phyloP scores from a whole-genome alignment of 2,888 invertebrate species.

The Carpatolechia fugitivella region DNA sequence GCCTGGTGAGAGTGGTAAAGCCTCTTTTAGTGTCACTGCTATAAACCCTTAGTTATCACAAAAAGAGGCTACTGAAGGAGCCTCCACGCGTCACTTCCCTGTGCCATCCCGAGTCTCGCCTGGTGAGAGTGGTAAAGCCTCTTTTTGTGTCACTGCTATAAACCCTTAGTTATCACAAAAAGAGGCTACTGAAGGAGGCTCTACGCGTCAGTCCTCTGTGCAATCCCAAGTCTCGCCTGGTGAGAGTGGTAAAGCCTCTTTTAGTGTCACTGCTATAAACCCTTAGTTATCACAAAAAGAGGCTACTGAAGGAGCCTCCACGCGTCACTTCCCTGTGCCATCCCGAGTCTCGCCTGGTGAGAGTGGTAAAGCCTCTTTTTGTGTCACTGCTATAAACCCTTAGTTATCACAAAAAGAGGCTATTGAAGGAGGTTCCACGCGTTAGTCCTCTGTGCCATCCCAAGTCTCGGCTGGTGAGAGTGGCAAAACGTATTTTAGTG shows the following conservation, averaged over 20 bases:
- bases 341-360: conserved; percentile 72
- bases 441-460: conserved; percentile 44
- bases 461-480: conserved; percentile 73
- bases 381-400: too few relatives aligned
- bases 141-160: conserved; percentile 1
- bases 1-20: conserved; percentile 73
- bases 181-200: conserved; percentile 30
- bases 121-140: conserved; percentile 70
- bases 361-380: conserved; percentile 54
- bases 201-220: conserved; percentile 39
- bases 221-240: conserved; percentile 67
- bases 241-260: conserved; percentile 64
- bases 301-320: conserved; percentile 30
- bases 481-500: conserved; percentile 47
- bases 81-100: conserved; percentile 38
- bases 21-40: conserved; percentile 18
- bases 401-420: too few relatives aligned
- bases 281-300: conserved; percentile 27
- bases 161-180: conserved; percentile 17
- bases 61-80: conserved; percentile 33
- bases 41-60: too few relatives aligned
- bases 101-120: conserved; percentile 62
- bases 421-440: conserved; percentile 33
- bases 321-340: conserved; percentile 39
- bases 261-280: background rate